A percentile compares a stretch with the other conserved stretches of the same genome.
Conservation (phyloP, 1,140 invertebrate species). For the Cydia strobilella region DNA sequence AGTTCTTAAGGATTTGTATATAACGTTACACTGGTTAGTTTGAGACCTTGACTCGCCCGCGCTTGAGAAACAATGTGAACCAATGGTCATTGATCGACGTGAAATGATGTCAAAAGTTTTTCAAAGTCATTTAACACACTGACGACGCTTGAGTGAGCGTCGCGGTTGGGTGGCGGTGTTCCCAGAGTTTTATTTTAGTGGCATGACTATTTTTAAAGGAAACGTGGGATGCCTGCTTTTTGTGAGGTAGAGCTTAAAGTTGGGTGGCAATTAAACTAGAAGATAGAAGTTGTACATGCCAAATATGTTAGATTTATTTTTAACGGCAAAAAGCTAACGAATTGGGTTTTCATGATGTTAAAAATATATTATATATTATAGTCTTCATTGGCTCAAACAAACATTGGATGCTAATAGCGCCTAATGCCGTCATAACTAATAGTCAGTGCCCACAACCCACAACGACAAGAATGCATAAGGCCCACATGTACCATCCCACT, state of each 20-base stretch:
- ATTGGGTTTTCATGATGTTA: too few species aligned
- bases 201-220: slow-evolving; percentile 3
- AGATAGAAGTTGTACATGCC: too few species aligned
- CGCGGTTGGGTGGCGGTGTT: slow-evolving; percentile 44
- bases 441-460: too few species aligned
- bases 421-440: too few species aligned
- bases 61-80: not conserved
- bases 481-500: too few species aligned
- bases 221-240: not conserved
- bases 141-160: slow-evolving; percentile 64
- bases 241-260: not conserved
- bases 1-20: too few species aligned
- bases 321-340: too few species aligned
- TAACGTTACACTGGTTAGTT: slow-evolving; percentile 42
- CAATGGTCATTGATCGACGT: slow-evolving; percentile 58
- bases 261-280: not conserved
- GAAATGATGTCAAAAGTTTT: slow-evolving; percentile 71
- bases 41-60: not conserved
- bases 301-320: too few species aligned
- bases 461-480: too few species aligned
- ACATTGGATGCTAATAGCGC: too few species aligned
- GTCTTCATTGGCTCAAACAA: too few species aligned
- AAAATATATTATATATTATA: too few species aligned
- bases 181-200: slow-evolving; percentile 35
- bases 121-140: slow-evolving; percentile 67